A percentile compares a stretch with the other conserved stretches of the same genome.
Conservation (phyloP, 2,113 vertebrate species). For the Delphinus delphis region DNA sequence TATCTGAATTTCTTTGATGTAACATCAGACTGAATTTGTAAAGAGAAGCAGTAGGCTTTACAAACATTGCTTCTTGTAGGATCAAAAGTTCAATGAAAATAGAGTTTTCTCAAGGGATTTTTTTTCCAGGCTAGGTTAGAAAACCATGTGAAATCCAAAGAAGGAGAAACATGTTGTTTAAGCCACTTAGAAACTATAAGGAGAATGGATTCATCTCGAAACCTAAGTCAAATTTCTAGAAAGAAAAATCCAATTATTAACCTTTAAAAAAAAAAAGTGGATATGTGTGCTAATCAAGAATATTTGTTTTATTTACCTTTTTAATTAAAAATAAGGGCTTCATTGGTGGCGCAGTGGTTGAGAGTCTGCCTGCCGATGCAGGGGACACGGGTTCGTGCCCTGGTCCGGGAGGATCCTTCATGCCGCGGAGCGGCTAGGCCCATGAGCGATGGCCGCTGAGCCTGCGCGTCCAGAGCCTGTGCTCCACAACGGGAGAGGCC, state of each 20-base stretch:
- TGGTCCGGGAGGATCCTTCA: too few species aligned
- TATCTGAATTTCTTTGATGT: conserved; percentile 67
- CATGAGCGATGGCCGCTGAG: too few species aligned
- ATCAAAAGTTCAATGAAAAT: conserved; percentile 58
- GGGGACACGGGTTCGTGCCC: too few species aligned
- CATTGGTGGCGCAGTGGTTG: too few species aligned
- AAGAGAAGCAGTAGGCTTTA: conserved; percentile 26
- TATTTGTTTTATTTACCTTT: neutral
- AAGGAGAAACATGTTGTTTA: neutral
- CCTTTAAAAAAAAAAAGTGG: neutral
- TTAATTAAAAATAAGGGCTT: neutral
- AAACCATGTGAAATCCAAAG: conserved; percentile 25
- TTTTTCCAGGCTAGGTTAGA: conserved; percentile 4
- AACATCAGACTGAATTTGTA: conserved; percentile 62
- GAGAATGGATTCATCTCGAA: neutral
- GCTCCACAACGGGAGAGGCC: too few species aligned
- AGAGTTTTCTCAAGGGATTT: conserved; percentile 22
- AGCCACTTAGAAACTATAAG: neutral
- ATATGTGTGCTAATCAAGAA: neutral
- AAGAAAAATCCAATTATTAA: neutral
- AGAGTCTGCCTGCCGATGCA: too few species aligned
- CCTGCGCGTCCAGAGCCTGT: too few species aligned
- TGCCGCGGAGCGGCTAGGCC: too few species aligned
- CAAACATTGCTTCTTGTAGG: conserved; percentile 54
- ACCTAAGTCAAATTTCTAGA: neutral